Base-by-base conservation (phyloP, 2,797 vertebrate genomes). In the Gymnoscopelus braueri region DNA sequence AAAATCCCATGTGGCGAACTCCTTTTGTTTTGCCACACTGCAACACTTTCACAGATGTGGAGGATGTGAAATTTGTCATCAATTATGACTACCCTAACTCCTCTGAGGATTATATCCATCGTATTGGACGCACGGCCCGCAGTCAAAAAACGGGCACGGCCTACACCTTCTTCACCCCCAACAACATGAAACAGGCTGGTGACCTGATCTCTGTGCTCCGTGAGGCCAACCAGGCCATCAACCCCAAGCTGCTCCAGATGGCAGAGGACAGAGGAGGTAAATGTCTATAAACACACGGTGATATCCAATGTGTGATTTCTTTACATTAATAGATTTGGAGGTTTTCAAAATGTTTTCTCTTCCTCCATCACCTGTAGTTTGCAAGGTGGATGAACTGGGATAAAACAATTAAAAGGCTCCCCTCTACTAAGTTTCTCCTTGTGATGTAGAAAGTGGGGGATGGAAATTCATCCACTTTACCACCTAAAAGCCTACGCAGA, bases 11-110 rank as follows among this genome's bases (percentile, higher is more conserved):
- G 93, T 96, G 94, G 88, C 95, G 92, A 83, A 84, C 81, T 63
- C 86, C 57, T 82, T 96, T 93, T 94, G 94, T 95, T 94, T 97
- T 97, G 97, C 96, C 96, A 96, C 96, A 97, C 97, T 97, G 96
- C 97, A 96, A 97, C 96, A 95, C 95, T 96, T 98, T 98, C 86
- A 96, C 97, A 99, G 97, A 98, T 98, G 97, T 99, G 95, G 96
- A 98, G 96, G 96, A 98, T 97, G 96, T 98, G 94, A 98, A 98
- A 98, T 99, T 99, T 98, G 97, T 99, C 96, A 98, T 98, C 96
- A 99, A 98, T 97, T 99, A 98, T 97, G 96, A 98, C 96, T 99
- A 99, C 95, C 97, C 97, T 95, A 98, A 99, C 96, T 98, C 97
- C 93, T 98, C 97, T 80, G 97, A 99, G 95, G 97, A 98, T 94